Percentiles rank a stretch among this genome's conserved stretches.
phyloP scores from a whole-genome alignment of 2,113 vertebrate genomes.

The Silurus glanis region DNA sequence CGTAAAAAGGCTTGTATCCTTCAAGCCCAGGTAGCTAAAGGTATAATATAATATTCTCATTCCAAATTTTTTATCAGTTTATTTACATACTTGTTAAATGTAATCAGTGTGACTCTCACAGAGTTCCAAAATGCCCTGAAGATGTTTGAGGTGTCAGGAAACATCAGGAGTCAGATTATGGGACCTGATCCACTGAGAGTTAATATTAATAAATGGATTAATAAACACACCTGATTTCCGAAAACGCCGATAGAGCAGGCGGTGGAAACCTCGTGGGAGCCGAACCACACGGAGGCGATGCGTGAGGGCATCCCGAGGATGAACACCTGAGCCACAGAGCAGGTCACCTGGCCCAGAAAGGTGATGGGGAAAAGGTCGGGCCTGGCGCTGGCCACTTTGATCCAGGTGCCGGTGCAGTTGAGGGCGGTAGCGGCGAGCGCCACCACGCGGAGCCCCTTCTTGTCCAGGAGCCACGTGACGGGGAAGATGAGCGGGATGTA shows the following conservation, averaged over 20 bases:
- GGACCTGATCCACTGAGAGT: not conserved
- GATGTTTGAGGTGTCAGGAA: not conserved
- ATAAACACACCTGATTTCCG: conserved; percentile 86
- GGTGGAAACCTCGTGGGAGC: conserved; percentile 85
- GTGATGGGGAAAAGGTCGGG: conserved; percentile 83
- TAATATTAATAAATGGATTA: no score
- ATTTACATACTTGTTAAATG: no score
- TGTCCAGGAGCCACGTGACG: conserved; percentile 89
- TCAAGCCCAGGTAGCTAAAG: no score
- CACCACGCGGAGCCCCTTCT: conserved; percentile 81
- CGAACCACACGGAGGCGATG: conserved; percentile 94
- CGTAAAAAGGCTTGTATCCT: no score
- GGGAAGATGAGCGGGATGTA: conserved; percentile 94
- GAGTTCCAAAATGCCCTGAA: not conserved
- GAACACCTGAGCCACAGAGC: conserved; percentile 86
- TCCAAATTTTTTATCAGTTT: no score
- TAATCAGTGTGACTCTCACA: not conserved
- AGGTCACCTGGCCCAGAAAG: conserved; percentile 81
- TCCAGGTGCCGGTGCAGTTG: conserved; percentile 90
- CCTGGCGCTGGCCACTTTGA: conserved; percentile 85
- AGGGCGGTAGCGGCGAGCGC: conserved; percentile 81
- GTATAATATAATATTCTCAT: no score
- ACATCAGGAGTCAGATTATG: not conserved
- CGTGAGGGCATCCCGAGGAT: conserved; percentile 92
- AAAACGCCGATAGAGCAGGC: conserved; percentile 95